Evolutionary conservation across 2,113 vertebrate species (phyloP).

Genomic region (Crotalus horridus): DNA sequence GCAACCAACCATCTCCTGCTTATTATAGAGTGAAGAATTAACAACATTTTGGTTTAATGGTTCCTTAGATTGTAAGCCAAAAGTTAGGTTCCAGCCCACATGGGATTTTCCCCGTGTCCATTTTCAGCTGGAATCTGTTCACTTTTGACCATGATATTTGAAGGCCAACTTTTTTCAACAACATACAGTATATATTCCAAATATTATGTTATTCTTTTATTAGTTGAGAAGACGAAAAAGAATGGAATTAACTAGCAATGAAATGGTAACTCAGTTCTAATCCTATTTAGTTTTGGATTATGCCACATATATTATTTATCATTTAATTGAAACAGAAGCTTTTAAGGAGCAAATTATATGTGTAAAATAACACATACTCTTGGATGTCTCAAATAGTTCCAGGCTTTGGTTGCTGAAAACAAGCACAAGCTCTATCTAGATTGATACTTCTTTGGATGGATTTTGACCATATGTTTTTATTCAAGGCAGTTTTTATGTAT

Average conservation of each 20-base stretch:
- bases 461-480: conserved; percentile 66
- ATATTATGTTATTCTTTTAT: conserved; percentile 11
- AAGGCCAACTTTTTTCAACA: neutral
- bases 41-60: conserved; percentile 1
- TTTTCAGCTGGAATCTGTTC: conserved; percentile 3
- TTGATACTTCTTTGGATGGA: conserved; percentile 66
- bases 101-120: neutral
- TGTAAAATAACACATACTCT: conserved; percentile 51
- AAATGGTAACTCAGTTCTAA: conserved; percentile 46
- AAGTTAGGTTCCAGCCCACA: neutral
- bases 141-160: conserved; percentile 23
- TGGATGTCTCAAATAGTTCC: conserved; percentile 66
- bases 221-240: conserved; percentile 29
- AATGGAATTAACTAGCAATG: conserved; percentile 38
- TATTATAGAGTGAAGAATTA: conserved; percentile 10
- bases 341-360: conserved; percentile 49
- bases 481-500: conserved; percentile 58
- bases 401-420: conserved; percentile 63
- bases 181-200: neutral
- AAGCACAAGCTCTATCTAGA: conserved; percentile 54
- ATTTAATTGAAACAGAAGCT: conserved; percentile 52
- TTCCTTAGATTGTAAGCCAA: conserved; percentile 11
- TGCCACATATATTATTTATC: conserved; percentile 57
- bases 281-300: conserved; percentile 54
- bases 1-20: neutral